Percentiles rank a stretch among this genome's conserved stretches.
phyloP scores from a whole-genome alignment of 2,888 invertebrate species.

The Aphrophora alni region DNA sequence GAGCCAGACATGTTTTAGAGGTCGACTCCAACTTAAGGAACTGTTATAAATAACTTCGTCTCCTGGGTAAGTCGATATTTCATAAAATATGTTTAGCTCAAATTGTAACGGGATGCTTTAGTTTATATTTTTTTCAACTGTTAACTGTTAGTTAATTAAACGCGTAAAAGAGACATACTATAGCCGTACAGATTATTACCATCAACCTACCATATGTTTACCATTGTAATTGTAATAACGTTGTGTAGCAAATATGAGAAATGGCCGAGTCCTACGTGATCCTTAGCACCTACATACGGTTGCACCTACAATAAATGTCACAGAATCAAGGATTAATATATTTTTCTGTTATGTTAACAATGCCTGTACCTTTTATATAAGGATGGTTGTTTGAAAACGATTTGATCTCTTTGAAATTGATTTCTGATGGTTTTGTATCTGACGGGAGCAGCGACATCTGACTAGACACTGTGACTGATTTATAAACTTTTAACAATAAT shows the following conservation, averaged over 20 bases:
- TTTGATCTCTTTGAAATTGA: neutral
- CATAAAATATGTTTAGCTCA: neutral
- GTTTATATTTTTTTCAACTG: neutral
- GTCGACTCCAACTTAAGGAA: neutral
- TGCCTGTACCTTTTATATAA: neutral
- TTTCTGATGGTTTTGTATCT: neutral
- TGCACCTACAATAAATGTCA: conserved; percentile 1
- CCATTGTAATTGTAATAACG: neutral
- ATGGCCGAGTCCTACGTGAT: neutral
- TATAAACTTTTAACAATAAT: too few relatives aligned
- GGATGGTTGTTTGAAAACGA: neutral
- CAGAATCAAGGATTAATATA: neutral
- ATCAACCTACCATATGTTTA: neutral
- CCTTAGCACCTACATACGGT: neutral
- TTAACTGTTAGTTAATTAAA: too few relatives aligned
- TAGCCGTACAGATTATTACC: neutral
- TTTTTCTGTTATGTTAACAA: neutral
- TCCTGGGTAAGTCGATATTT: neutral
- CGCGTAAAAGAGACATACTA: too few relatives aligned
- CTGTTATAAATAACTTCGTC: neutral
- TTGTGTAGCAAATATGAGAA: neutral
- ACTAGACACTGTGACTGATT: too few relatives aligned
- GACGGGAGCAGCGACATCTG: neutral
- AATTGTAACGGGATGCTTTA: neutral
- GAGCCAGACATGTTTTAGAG: neutral